phyloP scores from a whole-genome alignment of 2,113 vertebrate genomes.

The Dinomys branickii region DNA sequence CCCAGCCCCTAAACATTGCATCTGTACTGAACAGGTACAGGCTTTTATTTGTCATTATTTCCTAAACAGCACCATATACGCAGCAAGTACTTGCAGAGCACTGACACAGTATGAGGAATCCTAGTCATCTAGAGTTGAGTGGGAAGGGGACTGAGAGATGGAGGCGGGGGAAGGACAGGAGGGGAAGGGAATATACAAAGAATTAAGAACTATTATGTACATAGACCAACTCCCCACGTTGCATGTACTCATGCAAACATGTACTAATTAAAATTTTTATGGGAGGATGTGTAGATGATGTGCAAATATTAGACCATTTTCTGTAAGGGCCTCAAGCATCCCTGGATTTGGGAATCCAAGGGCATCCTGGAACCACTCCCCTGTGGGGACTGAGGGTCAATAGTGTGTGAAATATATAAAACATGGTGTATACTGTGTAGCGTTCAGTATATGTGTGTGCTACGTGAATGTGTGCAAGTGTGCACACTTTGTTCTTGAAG shows the following conservation, averaged over 20 bases:
- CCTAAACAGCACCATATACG: background rate
- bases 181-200: background rate
- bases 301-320: too few species aligned
- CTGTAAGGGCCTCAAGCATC: background rate
- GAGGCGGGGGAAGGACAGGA: background rate
- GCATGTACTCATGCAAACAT: background rate
- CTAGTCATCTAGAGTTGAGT: background rate
- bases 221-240: background rate
- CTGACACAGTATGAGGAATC: background rate
- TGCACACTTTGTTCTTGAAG: background rate
- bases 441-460: too few species aligned
- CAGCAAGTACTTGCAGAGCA: background rate
- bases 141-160: background rate
- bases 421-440: background rate
- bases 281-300: background rate
- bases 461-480: fast-evolving
- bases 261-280: background rate
- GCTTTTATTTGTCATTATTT: background rate
- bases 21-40: background rate
- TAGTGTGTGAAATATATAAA: background rate
- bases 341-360: background rate
- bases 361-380: background rate
- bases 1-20: background rate
- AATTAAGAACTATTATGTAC: background rate
- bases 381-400: too few species aligned